These are phyloP conservation scores for Donacobius atricapilla DNA, from an alignment of 2,113 vertebrate genomes.

Conservation along the genomic window DNA sequence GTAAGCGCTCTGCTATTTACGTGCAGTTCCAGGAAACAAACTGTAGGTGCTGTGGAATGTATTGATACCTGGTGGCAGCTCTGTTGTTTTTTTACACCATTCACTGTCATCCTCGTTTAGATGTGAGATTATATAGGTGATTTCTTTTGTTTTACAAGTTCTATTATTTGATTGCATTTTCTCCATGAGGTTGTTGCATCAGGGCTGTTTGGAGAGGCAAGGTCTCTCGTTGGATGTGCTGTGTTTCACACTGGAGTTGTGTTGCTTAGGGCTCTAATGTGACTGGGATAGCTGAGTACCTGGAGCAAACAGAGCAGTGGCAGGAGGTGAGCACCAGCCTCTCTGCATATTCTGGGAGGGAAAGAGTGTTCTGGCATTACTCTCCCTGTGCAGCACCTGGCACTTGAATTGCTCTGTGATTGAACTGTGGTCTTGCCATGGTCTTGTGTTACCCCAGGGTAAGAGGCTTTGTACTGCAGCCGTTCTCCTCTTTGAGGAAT, in stretches of 20 bases:
- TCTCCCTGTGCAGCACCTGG: background rate
- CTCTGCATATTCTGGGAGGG: background rate
- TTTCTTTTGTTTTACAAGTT: constrained; percentile 32
- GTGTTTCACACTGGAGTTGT: background rate
- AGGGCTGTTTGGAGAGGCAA: background rate
- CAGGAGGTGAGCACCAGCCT: background rate
- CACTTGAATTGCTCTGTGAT: background rate
- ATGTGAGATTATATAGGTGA: background rate
- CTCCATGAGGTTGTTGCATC: background rate
- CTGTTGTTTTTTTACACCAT: background rate
- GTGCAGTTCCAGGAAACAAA: constrained; percentile 48
- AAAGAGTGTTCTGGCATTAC: background rate
- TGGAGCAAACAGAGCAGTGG: background rate
- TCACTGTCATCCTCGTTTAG: constrained; percentile 58
- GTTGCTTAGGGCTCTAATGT: background rate
- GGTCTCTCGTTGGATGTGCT: background rate
- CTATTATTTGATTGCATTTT: background rate
- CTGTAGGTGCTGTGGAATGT: constrained; percentile 67
- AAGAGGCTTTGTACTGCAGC: background rate
- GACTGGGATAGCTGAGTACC: background rate
- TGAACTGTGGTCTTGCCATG: background rate
- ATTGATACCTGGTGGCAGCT: constrained; percentile 37
- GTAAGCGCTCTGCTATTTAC: constrained; percentile 17
- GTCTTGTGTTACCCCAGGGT: background rate
- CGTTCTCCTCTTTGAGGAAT: background rate